Percentiles rank a stretch among this genome's conserved stretches.
Conservation (phyloP, 2,797 vertebrate genomes). For the Sebastes itinus region DNA sequence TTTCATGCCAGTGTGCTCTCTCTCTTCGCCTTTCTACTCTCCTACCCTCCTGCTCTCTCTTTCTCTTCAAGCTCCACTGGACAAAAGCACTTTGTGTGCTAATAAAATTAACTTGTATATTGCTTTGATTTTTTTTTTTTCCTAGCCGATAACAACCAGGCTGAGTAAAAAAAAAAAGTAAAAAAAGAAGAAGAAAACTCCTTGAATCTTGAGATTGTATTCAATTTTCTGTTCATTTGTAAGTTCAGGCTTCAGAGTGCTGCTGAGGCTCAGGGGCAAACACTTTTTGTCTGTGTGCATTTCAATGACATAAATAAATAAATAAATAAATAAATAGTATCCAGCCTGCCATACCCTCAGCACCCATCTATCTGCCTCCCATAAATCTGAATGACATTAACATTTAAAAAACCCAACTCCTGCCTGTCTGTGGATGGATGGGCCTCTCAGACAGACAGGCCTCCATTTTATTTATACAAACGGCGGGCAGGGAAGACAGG, state of each 20-base stretch:
- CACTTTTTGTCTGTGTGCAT: constrained; percentile 53
- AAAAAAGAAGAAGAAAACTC: neutral
- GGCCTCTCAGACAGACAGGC: constrained; percentile 51
- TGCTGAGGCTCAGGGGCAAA: constrained; percentile 51
- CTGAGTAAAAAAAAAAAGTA: neutral
- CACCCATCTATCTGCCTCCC: constrained; percentile 58
- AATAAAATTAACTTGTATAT: constrained; percentile 65
- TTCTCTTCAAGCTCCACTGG: constrained; percentile 61
- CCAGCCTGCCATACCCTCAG: constrained; percentile 41
- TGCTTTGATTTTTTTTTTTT: constrained; percentile 26
- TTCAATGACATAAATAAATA: constrained; percentile 51
- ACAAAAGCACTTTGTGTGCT: constrained; percentile 68
- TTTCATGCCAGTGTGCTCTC: constrained; percentile 56
- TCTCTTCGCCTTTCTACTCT: constrained; percentile 42
- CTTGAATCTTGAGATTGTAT: constrained; percentile 26
- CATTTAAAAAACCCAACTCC: constrained; percentile 64
- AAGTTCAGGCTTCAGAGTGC: constrained; percentile 23
- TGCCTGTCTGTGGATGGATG: constrained; percentile 26
- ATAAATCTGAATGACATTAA: constrained; percentile 81
- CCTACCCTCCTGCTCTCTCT: constrained; percentile 26
- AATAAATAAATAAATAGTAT: constrained; percentile 52
- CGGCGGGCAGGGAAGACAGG: constrained; percentile 4
- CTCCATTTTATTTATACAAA: constrained; percentile 65
- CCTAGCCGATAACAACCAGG: constrained; percentile 19
- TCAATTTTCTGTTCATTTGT: constrained; percentile 35